Base-by-base conservation (phyloP, 1,140 invertebrate genomes). In the Aethina tumida region DNA sequence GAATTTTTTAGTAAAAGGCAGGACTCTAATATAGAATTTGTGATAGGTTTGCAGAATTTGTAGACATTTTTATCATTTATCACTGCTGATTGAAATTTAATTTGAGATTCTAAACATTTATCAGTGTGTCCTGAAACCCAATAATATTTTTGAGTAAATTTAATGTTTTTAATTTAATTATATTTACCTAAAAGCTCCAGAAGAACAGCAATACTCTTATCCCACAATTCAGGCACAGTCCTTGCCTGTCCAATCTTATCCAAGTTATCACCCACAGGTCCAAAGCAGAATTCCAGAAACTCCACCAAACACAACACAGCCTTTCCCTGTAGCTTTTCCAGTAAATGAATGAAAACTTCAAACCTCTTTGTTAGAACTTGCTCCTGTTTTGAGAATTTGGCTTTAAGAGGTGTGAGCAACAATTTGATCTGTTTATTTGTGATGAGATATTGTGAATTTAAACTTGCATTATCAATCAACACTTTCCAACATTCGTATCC, bases 201-300 rank as follows among this genome's bases (percentile, higher is more conserved):
- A 9, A 58, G 43, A 15, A 45, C 36, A 32, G 41, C 40, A 2
- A 46, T 40, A 38, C 47, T 43, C 25, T 41, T 56, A 5, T 35
- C n/a, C 29, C 49, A 43, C 9, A 57, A 35, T 25, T 38, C 31
- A 0, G 47, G 42, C 18, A 50, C 36, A 22, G 21, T 45, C 44
- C 53, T 47, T 45, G 35, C 17, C 54, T 57, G 7, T 28, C 41
- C 41, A 21, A 30, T 41, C 34, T 39, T 48, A 12, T 46, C 50
- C 9, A 39, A 41, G 21, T 45, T 13, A 45, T 68, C 46, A 15
- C 58, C 50, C 28, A 69, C 35, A 8, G 68, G 61, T 5, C 77
- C 77, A 55, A 81, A 83, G 41, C 76, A 78, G 51, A 81, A 82
- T 31, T 69, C 63, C 6, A 84, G 53, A 50, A 84, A 82, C 22